Conservation (phyloP, 2,113 vertebrate species). For the Herpailurus yagouaroundi region DNA sequence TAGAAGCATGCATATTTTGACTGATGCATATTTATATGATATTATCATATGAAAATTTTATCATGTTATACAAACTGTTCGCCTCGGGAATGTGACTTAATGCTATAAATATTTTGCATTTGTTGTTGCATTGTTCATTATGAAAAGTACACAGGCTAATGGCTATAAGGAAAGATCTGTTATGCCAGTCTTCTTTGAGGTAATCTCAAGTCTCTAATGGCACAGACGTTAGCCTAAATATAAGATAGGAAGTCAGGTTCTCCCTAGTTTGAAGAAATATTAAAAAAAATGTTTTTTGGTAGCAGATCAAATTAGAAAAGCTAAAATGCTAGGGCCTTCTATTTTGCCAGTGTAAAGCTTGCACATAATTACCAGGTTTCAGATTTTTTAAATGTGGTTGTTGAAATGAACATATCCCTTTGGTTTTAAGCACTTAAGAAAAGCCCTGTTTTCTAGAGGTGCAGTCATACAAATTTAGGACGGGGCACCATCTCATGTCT, state of each 20-base stretch:
- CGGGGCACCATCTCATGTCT: neutral
- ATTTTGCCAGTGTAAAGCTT: neutral
- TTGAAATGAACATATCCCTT: neutral
- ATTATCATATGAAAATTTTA: slow-evolving; percentile 91
- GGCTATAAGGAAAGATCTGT: slow-evolving; percentile 77
- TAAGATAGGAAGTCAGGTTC: slow-evolving; percentile 45
- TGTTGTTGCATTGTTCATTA: slow-evolving; percentile 86
- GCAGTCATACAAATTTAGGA: neutral
- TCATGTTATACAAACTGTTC: slow-evolving; percentile 87
- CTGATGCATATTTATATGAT: slow-evolving; percentile 87
- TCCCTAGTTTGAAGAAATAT: slow-evolving; percentile 36
- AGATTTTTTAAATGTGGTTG: neutral
- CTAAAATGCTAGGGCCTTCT: neutral
- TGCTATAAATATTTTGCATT: slow-evolving; percentile 82
- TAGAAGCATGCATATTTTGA: slow-evolving; percentile 86
- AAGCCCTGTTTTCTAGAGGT: neutral
- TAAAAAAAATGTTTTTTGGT: neutral
- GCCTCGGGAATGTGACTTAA: slow-evolving; percentile 87
- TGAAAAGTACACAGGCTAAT: slow-evolving; percentile 80
- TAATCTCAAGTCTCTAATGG: slow-evolving; percentile 67
- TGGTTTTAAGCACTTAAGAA: slow-evolving; percentile 30
- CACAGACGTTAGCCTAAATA: slow-evolving; percentile 66
- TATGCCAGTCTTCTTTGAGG: slow-evolving; percentile 62
- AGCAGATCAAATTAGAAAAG: neutral
- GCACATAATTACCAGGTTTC: neutral